Evolutionary conservation across 1,140 invertebrate genomes (phyloP).

Genomic region (Drosophila teissieri): DNA sequence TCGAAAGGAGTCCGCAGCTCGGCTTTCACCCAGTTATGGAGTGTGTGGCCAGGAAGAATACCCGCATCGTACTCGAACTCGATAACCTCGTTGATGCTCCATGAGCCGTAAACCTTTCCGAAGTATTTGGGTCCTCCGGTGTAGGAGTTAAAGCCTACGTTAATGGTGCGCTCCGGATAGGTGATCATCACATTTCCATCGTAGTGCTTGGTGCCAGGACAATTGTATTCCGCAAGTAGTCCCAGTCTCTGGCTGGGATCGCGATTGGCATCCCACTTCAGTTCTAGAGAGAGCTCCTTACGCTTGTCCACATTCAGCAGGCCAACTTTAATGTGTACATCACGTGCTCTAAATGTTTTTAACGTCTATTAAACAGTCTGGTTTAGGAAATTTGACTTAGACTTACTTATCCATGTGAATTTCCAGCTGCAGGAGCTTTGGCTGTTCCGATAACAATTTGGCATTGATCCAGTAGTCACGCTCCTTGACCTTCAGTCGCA

Average conservation of each 20-base stretch:
- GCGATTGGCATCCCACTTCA: conserved; percentile 93
- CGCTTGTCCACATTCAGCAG: conserved; percentile 86
- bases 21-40: conserved; percentile 84
- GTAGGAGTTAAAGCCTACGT: conserved; percentile 87
- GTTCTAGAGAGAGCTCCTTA: conserved; percentile 88
- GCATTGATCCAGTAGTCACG: conserved; percentile 87
- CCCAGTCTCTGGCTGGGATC: conserved; percentile 88
- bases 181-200: conserved; percentile 87
- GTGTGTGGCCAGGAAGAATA: conserved; percentile 80
- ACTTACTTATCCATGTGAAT: conserved; percentile 91
- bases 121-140: conserved; percentile 84
- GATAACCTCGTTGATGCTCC: conserved; percentile 86
- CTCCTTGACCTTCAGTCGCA: conserved; percentile 86
- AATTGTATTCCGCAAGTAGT: conserved; percentile 70
- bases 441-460: conserved; percentile 67
- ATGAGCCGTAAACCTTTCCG: conserved; percentile 85
- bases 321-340: conserved; percentile 88
- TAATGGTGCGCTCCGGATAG: conserved; percentile 90
- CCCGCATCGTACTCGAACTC: conserved; percentile 85
- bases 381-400: too few species aligned
- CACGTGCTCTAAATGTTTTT: conserved; percentile 86
- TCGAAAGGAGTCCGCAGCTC: conserved; percentile 89
- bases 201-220: conserved; percentile 86
- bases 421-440: conserved; percentile 85
- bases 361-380: neutral